These are phyloP conservation scores for Drosophila funebris DNA, from an alignment of 1,140 invertebrate genomes.

Conservation along the genomic window DNA sequence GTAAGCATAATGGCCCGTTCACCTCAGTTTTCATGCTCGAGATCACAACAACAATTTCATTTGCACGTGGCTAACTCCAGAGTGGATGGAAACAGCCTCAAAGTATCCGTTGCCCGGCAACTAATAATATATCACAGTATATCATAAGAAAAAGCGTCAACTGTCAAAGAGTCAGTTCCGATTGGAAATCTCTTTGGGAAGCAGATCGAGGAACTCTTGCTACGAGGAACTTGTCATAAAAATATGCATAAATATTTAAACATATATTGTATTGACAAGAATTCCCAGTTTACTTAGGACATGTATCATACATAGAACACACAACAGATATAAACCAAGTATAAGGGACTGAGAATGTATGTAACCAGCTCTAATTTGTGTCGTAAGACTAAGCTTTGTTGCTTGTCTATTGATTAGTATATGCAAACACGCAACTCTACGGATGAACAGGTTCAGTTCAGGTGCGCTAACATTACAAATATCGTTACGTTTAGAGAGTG, in stretches of 20 bases:
- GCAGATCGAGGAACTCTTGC: too few relatives aligned
- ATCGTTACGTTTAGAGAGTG: neutral
- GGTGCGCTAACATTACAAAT: too few relatives aligned
- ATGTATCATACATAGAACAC: too few relatives aligned
- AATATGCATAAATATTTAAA: too few relatives aligned
- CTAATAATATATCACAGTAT: too few relatives aligned
- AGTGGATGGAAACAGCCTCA: neutral
- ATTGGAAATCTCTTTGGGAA: too few relatives aligned
- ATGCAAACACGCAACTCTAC: neutral
- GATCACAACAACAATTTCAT: constrained; percentile 59
- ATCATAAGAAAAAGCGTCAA: too few relatives aligned
- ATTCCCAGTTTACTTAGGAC: too few relatives aligned
- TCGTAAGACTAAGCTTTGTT: neutral
- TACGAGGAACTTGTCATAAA: too few relatives aligned
- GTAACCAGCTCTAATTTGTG: constrained; percentile 6
- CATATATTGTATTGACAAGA: too few relatives aligned
- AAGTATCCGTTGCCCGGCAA: constrained; percentile 7
- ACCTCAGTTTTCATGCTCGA: constrained; percentile 72
- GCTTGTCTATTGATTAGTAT: constrained; percentile 19
- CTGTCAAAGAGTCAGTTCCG: neutral
- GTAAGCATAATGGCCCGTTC: constrained; percentile 50
- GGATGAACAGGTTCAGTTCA: too few relatives aligned
- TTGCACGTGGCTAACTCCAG: neutral
- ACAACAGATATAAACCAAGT: neutral
- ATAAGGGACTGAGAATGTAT: neutral